Conservation (phyloP, 1,140 invertebrate genomes). For the Yoshiicerus persimilis region DNA sequence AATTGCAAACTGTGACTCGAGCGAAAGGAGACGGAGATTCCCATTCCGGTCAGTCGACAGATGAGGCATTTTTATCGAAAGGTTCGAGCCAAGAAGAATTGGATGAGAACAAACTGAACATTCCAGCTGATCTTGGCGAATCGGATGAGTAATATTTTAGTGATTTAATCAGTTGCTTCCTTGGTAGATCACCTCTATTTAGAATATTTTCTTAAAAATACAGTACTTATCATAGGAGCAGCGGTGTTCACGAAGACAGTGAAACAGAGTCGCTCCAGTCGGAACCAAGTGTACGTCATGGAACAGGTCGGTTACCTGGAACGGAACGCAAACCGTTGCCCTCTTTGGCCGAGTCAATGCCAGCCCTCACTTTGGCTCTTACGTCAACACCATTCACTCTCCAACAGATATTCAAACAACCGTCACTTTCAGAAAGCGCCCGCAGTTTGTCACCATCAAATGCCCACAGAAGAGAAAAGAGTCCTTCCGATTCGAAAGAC, state of each 20-base stretch:
- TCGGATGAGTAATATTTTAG: conserved; percentile 53
- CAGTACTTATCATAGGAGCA: conserved; percentile 57
- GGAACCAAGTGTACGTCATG: conserved; percentile 1
- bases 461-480: neutral
- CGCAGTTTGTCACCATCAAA: neutral
- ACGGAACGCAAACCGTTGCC: neutral
- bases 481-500: neutral
- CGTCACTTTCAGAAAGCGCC: neutral
- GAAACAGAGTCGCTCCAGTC: conserved; percentile 50
- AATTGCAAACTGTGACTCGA: conserved; percentile 33
- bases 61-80: conserved; percentile 60
- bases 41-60: conserved; percentile 51
- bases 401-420: neutral
- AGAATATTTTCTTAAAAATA: conserved; percentile 15
- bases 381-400: conserved; percentile 36
- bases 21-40: conserved; percentile 44
- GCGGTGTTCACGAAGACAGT: conserved; percentile 62
- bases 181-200: conserved; percentile 27
- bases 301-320: neutral
- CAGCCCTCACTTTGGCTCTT: conserved; percentile 39
- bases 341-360: conserved; percentile 40
- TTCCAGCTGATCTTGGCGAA: conserved; percentile 47
- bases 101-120: conserved; percentile 51
- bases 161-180: too few relatives aligned
- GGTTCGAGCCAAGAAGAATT: conserved; percentile 64